These are phyloP conservation scores for Anoplius nigerrimus DNA, from an alignment of 2,888 invertebrate species.

Conservation along the genomic window DNA sequence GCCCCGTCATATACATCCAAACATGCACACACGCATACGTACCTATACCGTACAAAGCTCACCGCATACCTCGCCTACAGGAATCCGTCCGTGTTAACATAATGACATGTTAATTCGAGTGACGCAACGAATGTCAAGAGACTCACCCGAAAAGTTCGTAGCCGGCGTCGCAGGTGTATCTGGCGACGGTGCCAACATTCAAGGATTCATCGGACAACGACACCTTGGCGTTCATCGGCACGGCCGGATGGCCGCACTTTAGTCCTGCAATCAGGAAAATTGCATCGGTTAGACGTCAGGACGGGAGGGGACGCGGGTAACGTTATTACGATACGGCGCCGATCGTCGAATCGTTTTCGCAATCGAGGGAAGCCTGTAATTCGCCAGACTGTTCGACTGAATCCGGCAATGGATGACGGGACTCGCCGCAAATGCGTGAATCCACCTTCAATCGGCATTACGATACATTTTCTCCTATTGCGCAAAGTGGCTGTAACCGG, in stretches of 20 bases:
- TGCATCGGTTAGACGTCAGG: slow-evolving; percentile 23
- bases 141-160: slow-evolving; percentile 89
- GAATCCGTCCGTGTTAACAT: too few species aligned
- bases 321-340: slow-evolving; percentile 1
- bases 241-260: slow-evolving; percentile 89
- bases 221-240: slow-evolving; percentile 88
- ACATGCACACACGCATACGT: neutral
- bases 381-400: slow-evolving; percentile 1
- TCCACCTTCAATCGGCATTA: neutral
- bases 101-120: too few species aligned
- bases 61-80: too few species aligned
- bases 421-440: too few species aligned
- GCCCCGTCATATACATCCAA: neutral
- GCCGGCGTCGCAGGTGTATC: slow-evolving; percentile 90
- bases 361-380: neutral
- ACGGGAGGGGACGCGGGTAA: neutral
- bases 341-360: slow-evolving; percentile 13
- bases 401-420: neutral
- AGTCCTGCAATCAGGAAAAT: slow-evolving; percentile 72
- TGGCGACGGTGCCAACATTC: slow-evolving; percentile 81
- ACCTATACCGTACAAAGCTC: neutral
- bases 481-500: too few species aligned
- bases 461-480: neutral
- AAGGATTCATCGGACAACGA: slow-evolving; percentile 78
- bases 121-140: neutral